A percentile compares a stretch with the other conserved stretches of the same genome.
These are phyloP conservation scores for Xestia xanthographa DNA, from an alignment of 2,888 invertebrate genomes.

Conservation along the genomic window DNA sequence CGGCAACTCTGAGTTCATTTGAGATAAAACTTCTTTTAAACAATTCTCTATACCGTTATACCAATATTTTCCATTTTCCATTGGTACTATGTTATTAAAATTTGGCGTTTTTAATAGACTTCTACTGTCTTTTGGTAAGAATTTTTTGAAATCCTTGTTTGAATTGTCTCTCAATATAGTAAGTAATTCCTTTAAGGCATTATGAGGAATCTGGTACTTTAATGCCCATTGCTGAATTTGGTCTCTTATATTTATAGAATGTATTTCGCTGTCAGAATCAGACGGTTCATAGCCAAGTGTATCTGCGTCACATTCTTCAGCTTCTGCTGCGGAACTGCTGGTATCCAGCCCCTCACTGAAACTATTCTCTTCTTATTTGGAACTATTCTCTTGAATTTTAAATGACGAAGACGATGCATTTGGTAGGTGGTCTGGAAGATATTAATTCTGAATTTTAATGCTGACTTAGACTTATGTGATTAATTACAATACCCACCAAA, in stretches of 20 bases:
- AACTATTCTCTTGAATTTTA: no score
- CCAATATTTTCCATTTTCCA: constrained; percentile 12
- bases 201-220: constrained; percentile 6
- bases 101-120: constrained; percentile 6
- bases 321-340: no score
- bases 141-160: neutral
- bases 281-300: no score
- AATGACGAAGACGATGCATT: no score
- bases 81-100: neutral
- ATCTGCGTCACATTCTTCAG: no score
- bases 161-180: neutral
- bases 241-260: neutral
- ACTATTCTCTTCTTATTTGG: no score
- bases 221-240: constrained; percentile 14
- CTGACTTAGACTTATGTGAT: no score
- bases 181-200: neutral
- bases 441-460: no score
- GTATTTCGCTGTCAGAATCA: no score
- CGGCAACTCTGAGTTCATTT: neutral
- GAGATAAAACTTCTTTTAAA: neutral
- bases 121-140: constrained; percentile 16
- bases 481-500: no score
- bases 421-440: no score
- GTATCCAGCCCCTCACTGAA: no score
- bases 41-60: neutral